Base-by-base conservation (phyloP, 2,113 vertebrate genomes). In the Cromileptes altivelis region DNA sequence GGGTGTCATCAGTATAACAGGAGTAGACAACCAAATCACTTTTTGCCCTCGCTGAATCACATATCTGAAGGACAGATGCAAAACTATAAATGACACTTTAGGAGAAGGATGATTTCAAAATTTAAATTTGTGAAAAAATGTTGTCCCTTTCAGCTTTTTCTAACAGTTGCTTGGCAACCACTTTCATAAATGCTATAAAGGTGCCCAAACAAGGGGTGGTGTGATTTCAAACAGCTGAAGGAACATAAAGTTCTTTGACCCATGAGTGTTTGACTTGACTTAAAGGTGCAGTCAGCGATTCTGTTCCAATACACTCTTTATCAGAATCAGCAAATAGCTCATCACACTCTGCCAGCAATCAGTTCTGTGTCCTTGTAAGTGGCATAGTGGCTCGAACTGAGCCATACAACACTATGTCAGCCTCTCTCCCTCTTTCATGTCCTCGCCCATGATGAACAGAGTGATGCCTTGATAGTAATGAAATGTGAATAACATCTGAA, bases 141-240 rank as follows among this genome's bases (percentile, higher is more conserved):
- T 21, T 47, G 40, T 63, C 33, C 33, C 9, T 53, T 27, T 57
- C 27, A 71, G 65, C 53, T 27, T 55, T 56, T 75, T 79, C 63
- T 15, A 62, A 60, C 69, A 75, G 82, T 81, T 81, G 64, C 78
- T 71, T 78, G 78, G 86, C 65, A 85, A 82, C 79, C n/a, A 52
- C 55, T 25, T 85, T 88, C 68, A 58, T 65, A 27, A 78, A 49
- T 27, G 37, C 1, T 55, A 42, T 69, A 42, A 78, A 78, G 14
- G n/a, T 85, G 52, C 42, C 61, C 56, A 27, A 64, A 71, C 49
- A 25, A 33, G 69, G 60, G 13, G 40, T 72, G 23, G 7, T 56
- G 40, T 19, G 19, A 55, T 70, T 70, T 75, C 27, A 49, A 78
- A 86, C 21, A 53, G 69, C 47, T 18, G 70, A 12, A 30, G 45